Evolutionary conservation across 2,888 invertebrate genomes (phyloP), one percentile per base, ranked within the genome.

Genomic region (Craniophora ligustri): DNA sequence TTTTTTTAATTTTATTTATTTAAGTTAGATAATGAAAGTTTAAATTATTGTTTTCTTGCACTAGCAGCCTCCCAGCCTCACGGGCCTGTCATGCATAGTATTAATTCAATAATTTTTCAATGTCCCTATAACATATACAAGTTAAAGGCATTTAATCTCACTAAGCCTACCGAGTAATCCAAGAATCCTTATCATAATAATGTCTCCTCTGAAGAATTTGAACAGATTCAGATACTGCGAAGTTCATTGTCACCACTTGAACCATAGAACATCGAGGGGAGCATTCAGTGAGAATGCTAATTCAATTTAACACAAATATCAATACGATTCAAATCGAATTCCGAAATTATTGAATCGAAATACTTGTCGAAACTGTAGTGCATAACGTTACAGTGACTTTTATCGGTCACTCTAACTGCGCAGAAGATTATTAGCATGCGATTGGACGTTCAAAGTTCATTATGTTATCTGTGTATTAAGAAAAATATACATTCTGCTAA

Each of bases 401-500:
- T 47, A 63, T 47, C 47, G 34, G 34, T 42, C 11, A 21, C 16
- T 14, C 13, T 36, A 50, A 66, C 55, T 66, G 60, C 67, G 65
- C 26, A 65, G 31, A 62, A 57, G 28, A 62, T 54, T 36, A 55
- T 48, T 54, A 30, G 31, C 38, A 5, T 28, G 13, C 18, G 54
- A 67, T 61, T 46, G 50, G 14, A 13, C 30, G 61, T n/a, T 18
- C 51, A 67, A 51, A 67, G 65, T 65, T 65, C 61, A 55, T 26
- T 18, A 18, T 31, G 21, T 51, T 67, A 65, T 60, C 65, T 13
- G n/a, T 0, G 26, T 39, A 15, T 23, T 30, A 21, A 19, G 36
- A 50, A 66, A 59, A 58, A 57, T 46, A 42, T 7, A 34, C n/a
- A 21, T 13, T 34, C 31, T 45, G 16, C 31, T 45, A 48, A 48